Evolutionary conservation across 2,797 vertebrate genomes (phyloP), one percentile per base, ranked within the genome.

Genomic region (Gymnothorax reevesii): DNA sequence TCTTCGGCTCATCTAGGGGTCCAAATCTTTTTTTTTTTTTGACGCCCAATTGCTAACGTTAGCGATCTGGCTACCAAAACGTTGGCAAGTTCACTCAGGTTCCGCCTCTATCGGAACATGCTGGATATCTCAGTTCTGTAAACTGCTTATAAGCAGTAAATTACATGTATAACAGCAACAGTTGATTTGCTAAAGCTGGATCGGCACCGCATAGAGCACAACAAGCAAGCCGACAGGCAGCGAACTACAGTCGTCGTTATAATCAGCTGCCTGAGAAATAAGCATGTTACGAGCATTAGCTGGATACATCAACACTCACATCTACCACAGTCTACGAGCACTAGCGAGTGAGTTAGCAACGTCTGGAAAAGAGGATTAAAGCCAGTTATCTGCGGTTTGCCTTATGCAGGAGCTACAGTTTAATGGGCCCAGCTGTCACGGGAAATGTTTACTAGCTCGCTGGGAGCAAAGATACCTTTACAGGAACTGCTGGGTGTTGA

Each of bases 361-460:
- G 69, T 73, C 10, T 8, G 66, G 33, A 33, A 10, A 8, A 27
- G 12, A 73, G 12, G 27, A 73, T 73, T 77, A 6, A 42, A 33
- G 17, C 15, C 20, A 54, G 7, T 7, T n/a, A 80, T 20, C 27
- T 7, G n/a, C 15, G 22, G 62, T 22, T 22, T 80, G 20, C 49
- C 13, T 42, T 42, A 77, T 13, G 13, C 73, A 80, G 52, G 1
- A 54, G 20, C 33, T 42, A 42, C 33, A 20, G 55, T 80, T 9
- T 54, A 3, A 80, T 54, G 77, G 77, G 77, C 52, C 77, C 77
- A 80, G 52, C 77, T 80, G 77, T 80, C 77, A 54, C 49, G 77
- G 77, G 73, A 17, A 49, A 17, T 77, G 77, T 80, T 54, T 80
- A 55, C 52, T 80, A n/a, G 52, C 77, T 80, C 7, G 49, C 77